Percentiles rank a stretch among this genome's conserved stretches.
These are phyloP conservation scores for Melieria omissa DNA, from an alignment of 2,888 invertebrate species.

Conservation along the genomic window DNA sequence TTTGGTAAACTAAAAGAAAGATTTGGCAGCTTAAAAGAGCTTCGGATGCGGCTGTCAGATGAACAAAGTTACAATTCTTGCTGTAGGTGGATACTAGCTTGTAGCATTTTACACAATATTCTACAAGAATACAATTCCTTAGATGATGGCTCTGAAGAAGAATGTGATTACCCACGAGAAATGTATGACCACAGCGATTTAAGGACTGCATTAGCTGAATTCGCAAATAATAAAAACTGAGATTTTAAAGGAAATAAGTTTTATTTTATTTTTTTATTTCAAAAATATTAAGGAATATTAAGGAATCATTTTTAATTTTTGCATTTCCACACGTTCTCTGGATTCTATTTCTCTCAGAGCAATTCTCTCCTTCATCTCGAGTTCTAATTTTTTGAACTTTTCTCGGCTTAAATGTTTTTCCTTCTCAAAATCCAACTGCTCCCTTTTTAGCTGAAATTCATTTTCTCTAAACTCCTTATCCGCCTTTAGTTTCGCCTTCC, in stretches of 20 bases:
- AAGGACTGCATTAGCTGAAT: not conserved
- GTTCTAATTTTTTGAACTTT: not conserved
- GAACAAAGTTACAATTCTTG: not conserved
- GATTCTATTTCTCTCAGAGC: not conserved
- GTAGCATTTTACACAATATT: slow-evolving; percentile 23
- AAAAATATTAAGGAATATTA: too few species aligned
- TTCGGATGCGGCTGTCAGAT: not conserved
- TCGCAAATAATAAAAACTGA: not conserved
- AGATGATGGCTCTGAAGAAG: not conserved
- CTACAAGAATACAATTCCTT: not conserved
- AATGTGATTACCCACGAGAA: not conserved
- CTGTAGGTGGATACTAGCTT: not conserved
- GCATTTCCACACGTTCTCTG: too few species aligned
- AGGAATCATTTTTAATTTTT: too few species aligned
- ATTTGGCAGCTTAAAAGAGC: not conserved
- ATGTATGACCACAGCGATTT: not conserved
- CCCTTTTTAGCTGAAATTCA: not conserved
- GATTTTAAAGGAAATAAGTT: too few species aligned
- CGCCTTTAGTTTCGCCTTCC: not conserved
- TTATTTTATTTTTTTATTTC: too few species aligned
- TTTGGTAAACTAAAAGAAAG: not conserved
- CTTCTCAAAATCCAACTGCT: not conserved
- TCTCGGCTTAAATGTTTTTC: not conserved
- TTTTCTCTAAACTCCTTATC: slow-evolving; percentile 5
- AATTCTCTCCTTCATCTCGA: slow-evolving; percentile 2